Conservation (phyloP, 2,888 invertebrate genomes). For the Tipula unca region DNA sequence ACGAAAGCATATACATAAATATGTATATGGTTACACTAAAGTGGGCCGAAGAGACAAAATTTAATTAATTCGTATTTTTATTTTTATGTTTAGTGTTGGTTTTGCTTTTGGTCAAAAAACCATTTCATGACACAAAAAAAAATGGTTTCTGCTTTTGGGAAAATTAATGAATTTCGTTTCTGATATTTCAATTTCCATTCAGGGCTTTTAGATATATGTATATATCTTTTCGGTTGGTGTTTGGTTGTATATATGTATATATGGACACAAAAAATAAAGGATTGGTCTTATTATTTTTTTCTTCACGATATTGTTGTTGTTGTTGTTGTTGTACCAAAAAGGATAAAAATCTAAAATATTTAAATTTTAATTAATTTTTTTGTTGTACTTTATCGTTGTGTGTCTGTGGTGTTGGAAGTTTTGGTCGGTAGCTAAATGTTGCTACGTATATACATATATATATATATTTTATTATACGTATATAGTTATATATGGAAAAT, state of each 20-base stretch:
- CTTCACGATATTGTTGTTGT: neutral
- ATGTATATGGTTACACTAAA: neutral
- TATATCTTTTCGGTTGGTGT: neutral
- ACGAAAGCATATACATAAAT: neutral
- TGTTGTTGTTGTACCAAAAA: neutral
- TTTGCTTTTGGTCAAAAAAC: neutral
- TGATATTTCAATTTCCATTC: neutral
- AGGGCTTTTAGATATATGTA: neutral
- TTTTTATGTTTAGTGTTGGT: neutral
- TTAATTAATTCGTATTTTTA: constrained; percentile 4
- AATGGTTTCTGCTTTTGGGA: neutral
- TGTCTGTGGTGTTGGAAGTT: neutral
- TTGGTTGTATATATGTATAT: neutral
- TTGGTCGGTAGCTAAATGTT: neutral
- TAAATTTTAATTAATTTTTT: neutral
- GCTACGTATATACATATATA: neutral
- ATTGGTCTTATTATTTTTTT: neutral
- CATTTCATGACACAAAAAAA: neutral
- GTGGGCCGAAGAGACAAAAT: neutral
- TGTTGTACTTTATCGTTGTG: neutral
- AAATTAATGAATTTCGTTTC: neutral
- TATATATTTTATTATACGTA: no score
- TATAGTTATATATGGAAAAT: neutral
- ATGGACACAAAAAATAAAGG: neutral
- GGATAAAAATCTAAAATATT: constrained; percentile 4